These are phyloP conservation scores for Laterallus jamaicensis DNA, from an alignment of 2,113 vertebrate species.

Conservation along the genomic window DNA sequence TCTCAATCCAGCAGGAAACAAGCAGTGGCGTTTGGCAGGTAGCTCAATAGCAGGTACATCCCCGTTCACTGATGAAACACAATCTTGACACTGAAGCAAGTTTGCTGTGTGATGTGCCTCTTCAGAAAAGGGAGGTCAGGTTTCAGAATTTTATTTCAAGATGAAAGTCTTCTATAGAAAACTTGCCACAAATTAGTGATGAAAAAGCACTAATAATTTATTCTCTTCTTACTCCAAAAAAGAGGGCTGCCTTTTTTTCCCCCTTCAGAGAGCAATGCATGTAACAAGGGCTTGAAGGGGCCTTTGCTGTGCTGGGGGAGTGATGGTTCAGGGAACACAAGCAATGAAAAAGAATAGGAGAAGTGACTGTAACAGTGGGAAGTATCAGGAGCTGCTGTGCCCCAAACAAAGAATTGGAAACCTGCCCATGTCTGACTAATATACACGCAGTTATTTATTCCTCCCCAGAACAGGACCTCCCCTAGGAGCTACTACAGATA, in stretches of 20 bases:
- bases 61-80: not conserved
- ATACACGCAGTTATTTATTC: not conserved
- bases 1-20: not conserved
- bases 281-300: not conserved
- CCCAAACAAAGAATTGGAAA: not conserved
- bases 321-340: not conserved
- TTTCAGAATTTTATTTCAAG: not conserved
- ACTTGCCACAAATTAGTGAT: not conserved
- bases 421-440: slow-evolving; percentile 44
- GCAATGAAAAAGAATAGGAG: not conserved
- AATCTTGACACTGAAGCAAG: not conserved
- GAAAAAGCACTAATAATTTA: not conserved
- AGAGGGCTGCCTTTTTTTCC: no score
- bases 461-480: not conserved
- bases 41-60: not conserved
- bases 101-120: not conserved
- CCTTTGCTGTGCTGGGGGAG: accelerated
- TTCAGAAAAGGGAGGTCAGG: not conserved
- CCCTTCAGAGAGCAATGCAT: not conserved
- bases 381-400: slow-evolving; percentile 20
- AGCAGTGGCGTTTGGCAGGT: not conserved
- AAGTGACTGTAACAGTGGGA: not conserved
- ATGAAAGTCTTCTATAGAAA: not conserved
- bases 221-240: not conserved
- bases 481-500: not conserved